Evolutionary conservation across 1,140 invertebrate genomes (phyloP).

Genomic region (Drosophila tani): DNA sequence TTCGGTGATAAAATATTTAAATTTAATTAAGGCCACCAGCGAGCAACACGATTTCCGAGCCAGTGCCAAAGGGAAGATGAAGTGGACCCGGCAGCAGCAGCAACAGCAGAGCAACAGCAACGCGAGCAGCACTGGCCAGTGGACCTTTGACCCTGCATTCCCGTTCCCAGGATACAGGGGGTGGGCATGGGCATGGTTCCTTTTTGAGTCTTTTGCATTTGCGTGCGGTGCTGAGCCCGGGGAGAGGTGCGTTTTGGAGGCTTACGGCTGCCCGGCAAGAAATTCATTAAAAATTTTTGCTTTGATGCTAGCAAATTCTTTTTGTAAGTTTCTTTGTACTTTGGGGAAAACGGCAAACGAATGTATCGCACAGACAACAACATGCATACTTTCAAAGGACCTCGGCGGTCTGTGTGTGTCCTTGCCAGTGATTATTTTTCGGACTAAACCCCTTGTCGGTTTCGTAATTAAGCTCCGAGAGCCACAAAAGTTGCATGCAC

Average conservation of each 20-base stretch:
- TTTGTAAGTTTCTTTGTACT: conserved; percentile 75
- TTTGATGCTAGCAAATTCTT: conserved; percentile 82
- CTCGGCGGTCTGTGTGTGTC: conserved; percentile 39
- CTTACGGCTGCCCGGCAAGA: conserved; percentile 69
- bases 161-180: conserved; percentile 27
- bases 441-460: conserved; percentile 45
- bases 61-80: conserved; percentile 67
- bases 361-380: conserved; percentile 46
- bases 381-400: conserved; percentile 52
- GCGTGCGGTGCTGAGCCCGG: conserved; percentile 38
- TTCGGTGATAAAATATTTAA: conserved; percentile 85
- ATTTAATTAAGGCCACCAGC: conserved; percentile 85
- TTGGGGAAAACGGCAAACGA: conserved; percentile 24
- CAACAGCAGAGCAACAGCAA: conserved; percentile 4
- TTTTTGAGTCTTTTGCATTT: conserved; percentile 56
- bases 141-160: conserved; percentile 54
- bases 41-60: conserved; percentile 80
- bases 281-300: conserved; percentile 84
- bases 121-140: conserved; percentile 2
- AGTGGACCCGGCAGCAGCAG: conserved; percentile 28
- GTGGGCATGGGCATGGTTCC: background rate
- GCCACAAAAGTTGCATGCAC: conserved; percentile 39
- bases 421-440: conserved; percentile 56
- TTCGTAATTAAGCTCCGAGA: conserved; percentile 63
- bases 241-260: conserved; percentile 60